Base-by-base conservation (phyloP, 2,888 invertebrate species). In the Eurytoma adleriae region DNA sequence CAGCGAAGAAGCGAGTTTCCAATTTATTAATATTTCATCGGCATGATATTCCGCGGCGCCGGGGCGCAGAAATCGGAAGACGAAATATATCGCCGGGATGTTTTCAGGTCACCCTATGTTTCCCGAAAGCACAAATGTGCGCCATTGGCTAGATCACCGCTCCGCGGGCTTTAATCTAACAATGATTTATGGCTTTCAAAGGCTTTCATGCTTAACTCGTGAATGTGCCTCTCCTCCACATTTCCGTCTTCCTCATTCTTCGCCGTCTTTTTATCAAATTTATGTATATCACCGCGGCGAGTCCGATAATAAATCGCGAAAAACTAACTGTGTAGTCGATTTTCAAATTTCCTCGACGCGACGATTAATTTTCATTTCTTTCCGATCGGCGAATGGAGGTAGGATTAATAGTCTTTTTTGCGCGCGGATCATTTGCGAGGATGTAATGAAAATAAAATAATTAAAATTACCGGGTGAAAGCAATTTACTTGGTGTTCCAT, bases 151-250 rank as follows among this genome's bases (percentile, higher is more conserved):
- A 54, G 71, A 80, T 85, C 81, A 10, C 1, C 50, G 24, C 82
- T 83, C 80, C 84, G 83, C 84, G 87, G 87, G 86, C 10, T 89
- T 89, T 89, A 89, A 89, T 90, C 88, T 89, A 89, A 89, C 89
- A 88, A 89, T 89, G 89, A 90, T 90, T 89, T 89, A 89, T 89
- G 85, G 85, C 84, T 83, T 82, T 77, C 88, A 88, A 88, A 83
- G 89, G 85, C 73, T 77, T 71, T 73, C 72, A 59, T 13, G 50
- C 68, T 18, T 40, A 57, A n/a, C 56, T 68, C 71, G 48, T 40
- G 64, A 24, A 13, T 27, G 13, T 27, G 14, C 48, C 27, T 61
- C 54, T 62, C 30, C 68, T 52, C 20, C 10, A 16, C 52, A 12
- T 50, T 24, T 40, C 52, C 18, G 50, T 30, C 20, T 50, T n/a